Percentiles rank a stretch among this genome's conserved stretches.
Conservation (phyloP, 1,140 invertebrate species). For the Zaprionus africanus region DNA sequence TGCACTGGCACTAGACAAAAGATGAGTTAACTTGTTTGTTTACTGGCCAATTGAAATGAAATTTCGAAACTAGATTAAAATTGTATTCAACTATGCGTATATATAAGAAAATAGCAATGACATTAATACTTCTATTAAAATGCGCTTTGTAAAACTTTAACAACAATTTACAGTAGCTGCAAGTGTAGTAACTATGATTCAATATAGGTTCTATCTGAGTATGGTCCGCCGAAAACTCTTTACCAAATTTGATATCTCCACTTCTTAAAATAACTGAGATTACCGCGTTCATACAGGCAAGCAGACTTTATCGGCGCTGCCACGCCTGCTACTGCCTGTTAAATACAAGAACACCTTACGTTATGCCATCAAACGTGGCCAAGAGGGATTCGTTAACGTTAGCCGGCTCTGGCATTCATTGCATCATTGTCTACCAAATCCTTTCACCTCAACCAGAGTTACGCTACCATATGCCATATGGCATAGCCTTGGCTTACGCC, state of each 20-base stretch:
- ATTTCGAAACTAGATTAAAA: neutral
- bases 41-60: neutral
- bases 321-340: neutral
- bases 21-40: no score
- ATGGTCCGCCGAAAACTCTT: neutral
- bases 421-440: constrained; percentile 53
- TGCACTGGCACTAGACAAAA: neutral
- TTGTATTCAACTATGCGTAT: neutral
- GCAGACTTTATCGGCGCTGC: neutral
- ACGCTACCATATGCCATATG: constrained; percentile 6
- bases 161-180: neutral
- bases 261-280: neutral
- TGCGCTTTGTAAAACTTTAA: neutral
- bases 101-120: neutral
- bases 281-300: neutral
- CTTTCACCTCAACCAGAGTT: constrained; percentile 65
- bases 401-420: constrained; percentile 26
- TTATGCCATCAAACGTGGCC: constrained; percentile 25
- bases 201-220: neutral
- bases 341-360: neutral
- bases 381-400: constrained; percentile 15
- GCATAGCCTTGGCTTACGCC: constrained; percentile 63
- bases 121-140: neutral
- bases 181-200: neutral
- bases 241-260: neutral